A percentile compares a stretch with the other conserved stretches of the same genome.
These are phyloP conservation scores for Drymodes brunneopygia DNA, from an alignment of 2,113 vertebrate species.

Conservation along the genomic window DNA sequence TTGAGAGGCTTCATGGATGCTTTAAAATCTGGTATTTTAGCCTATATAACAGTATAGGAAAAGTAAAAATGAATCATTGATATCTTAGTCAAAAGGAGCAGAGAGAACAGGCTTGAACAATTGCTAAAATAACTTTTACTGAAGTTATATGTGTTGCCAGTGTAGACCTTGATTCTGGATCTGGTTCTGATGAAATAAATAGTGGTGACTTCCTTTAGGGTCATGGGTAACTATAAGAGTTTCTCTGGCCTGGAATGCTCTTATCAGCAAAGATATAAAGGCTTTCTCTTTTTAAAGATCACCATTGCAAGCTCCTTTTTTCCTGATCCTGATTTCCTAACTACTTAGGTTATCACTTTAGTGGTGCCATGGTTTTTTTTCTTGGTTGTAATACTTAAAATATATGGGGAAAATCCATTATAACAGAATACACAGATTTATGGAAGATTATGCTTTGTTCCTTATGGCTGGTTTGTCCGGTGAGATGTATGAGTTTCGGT, in stretches of 20 bases:
- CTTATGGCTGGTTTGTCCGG: background rate
- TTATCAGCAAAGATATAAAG: background rate
- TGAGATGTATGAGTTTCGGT: background rate
- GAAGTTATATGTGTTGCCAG: background rate
- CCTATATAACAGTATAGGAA: background rate
- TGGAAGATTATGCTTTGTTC: background rate
- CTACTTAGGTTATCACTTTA: background rate
- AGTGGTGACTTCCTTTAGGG: background rate
- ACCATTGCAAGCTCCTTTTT: background rate
- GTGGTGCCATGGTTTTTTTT: background rate
- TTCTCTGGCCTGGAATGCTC: background rate
- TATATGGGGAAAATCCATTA: background rate
- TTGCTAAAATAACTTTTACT: background rate
- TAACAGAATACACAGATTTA: background rate
- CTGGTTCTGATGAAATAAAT: background rate
- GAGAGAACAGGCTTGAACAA: background rate
- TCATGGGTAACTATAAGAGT: background rate
- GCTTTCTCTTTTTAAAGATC: background rate
- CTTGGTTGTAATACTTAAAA: background rate
- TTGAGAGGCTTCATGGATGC: background rate
- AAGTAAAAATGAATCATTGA: background rate
- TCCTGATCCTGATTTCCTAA: no score
- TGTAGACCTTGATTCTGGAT: background rate
- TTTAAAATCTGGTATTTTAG: background rate
- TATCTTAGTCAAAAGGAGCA: background rate